These are phyloP conservation scores for Rhadinocentrus ornatus DNA, from an alignment of 2,797 vertebrate species.

Conservation along the genomic window DNA sequence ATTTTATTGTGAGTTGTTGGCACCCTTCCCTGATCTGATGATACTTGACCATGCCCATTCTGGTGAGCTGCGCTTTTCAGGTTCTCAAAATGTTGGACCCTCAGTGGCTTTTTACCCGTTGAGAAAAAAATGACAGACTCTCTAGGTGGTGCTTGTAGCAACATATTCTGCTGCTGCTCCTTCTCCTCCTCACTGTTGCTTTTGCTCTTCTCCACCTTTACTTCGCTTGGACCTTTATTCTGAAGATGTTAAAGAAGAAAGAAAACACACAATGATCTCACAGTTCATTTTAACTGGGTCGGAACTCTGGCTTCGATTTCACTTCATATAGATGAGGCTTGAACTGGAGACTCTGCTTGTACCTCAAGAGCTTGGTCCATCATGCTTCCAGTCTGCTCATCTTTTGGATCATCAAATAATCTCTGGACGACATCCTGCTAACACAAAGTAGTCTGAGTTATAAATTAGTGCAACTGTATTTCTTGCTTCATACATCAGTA, in stretches of 20 bases:
- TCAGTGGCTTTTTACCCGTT: conserved; percentile 69
- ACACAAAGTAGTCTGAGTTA: neutral
- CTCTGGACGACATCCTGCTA: conserved; percentile 80
- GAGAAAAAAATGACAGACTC: conserved; percentile 85
- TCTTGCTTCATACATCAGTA: neutral
- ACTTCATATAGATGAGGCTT: conserved; percentile 56
- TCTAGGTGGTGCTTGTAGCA: conserved; percentile 72
- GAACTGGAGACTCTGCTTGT: conserved; percentile 28
- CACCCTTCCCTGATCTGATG: conserved; percentile 8
- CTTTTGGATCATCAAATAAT: conserved; percentile 77
- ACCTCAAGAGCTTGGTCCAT: conserved; percentile 31
- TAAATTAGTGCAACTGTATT: neutral
- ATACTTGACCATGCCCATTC: conserved; percentile 1
- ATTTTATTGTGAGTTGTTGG: neutral
- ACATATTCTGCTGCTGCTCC: conserved; percentile 47
- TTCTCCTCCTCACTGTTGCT: neutral
- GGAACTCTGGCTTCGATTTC: neutral
- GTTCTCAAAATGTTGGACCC: conserved; percentile 49
- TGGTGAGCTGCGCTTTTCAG: conserved; percentile 16
- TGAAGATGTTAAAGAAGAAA: conserved; percentile 24
- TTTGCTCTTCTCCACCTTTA: conserved; percentile 2
- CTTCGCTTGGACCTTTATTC: conserved; percentile 45
- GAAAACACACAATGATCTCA: neutral
- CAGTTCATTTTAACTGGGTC: neutral
- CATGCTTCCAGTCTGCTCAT: conserved; percentile 34